Evolutionary conservation across 2,113 vertebrate genomes (phyloP), one percentile per base, ranked within the genome.

Genomic region (Charadrius vociferus): DNA sequence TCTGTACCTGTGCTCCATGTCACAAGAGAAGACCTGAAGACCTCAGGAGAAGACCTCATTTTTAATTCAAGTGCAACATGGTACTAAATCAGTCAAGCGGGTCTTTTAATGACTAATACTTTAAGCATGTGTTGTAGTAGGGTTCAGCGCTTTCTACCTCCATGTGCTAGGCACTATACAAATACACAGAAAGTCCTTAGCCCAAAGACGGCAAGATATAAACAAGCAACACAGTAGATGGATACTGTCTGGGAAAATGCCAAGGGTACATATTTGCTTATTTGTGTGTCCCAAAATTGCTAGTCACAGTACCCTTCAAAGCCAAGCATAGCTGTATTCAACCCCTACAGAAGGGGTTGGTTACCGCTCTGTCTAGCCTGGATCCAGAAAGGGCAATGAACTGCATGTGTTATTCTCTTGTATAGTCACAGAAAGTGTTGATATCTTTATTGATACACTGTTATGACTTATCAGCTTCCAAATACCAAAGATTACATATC

Each of bases 361-460:
- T 67, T 66, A 73, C 22, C 56, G 10, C 43, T 20, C 1, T 10
- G 58, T 18, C 43, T 34, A 92, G 84, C 30, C 73, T 39, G 45
- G 34, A 80, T 75, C 52, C 70, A 88, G 45, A 80, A 34, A 43
- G 27, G 11, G 81, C 70, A 85, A 78, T 2, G 52, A 81, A 81
- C 43, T 47, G 55, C 37, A 24, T 7, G 50, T 20, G 62, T 83
- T 79, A 29, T 1, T 81, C 24, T 30, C 53, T 75, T 80, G 58
- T 14, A 56, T 26, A 53, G 5, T 49, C 70, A 68, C 70, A 63
- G 34, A 85, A 89, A 84, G 84, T 27, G 61, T 7, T n/a, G 67
- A 79, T 96, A 95, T 91, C 93, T 90, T 85, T 90, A 95, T 26
- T 72, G 74, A 96, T 96, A 95, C 7, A 26, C 73, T 61, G 62